phyloP scores from a whole-genome alignment of 2,113 vertebrate genomes.

The Rhea pennata region DNA sequence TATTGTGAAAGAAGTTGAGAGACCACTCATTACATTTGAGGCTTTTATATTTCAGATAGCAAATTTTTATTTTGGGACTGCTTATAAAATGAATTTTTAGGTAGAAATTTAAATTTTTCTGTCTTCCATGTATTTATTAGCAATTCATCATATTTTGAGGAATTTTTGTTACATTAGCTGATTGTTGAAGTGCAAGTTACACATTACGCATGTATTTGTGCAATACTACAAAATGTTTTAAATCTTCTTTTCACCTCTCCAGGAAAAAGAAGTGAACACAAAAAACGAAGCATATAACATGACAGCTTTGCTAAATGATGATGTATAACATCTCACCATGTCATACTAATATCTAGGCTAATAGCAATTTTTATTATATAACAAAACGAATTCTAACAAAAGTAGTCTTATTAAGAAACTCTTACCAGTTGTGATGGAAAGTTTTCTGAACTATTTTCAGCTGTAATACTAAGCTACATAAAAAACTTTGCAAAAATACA shows the following conservation, averaged over 20 bases:
- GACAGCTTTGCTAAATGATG: not conserved
- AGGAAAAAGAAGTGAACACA: not conserved
- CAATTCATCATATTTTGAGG: not conserved
- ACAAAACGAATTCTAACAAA: not conserved
- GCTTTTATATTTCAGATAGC: not conserved
- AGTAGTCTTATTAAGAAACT: not conserved
- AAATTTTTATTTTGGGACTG: not conserved
- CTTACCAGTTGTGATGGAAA: not conserved
- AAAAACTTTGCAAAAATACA: not conserved
- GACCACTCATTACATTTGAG: not conserved
- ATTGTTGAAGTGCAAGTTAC: not conserved
- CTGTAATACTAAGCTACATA: not conserved
- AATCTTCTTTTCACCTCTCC: not conserved
- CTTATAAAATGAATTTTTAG: not conserved
- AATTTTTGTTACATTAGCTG: not conserved
- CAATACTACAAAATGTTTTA: not conserved
- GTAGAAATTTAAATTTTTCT: not conserved
- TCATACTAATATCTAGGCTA: not conserved
- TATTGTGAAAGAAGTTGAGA: not conserved
- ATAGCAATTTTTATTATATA: not conserved
- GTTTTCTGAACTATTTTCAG: not conserved
- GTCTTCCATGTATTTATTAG: not conserved
- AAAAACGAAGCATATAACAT: not conserved
- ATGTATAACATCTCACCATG: fast-evolving
- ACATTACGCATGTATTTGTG: fast-evolving